Conservation (phyloP, 1,140 invertebrate species). For the Drosophila teissieri region DNA sequence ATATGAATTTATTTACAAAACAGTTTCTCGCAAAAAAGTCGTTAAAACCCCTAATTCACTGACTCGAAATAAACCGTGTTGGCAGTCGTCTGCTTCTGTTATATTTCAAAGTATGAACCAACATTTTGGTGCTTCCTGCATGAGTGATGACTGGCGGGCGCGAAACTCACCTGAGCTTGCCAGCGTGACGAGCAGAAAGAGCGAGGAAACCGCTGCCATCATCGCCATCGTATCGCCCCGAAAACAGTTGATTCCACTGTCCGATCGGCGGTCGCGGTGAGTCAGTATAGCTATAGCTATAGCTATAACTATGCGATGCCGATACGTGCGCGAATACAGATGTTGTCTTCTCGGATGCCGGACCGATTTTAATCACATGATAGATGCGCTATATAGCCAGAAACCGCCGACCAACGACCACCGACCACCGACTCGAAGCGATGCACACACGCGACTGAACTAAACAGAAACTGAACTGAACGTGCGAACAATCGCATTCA, state of each 20-base stretch:
- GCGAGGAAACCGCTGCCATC: slow-evolving; percentile 49
- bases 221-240: slow-evolving; percentile 27
- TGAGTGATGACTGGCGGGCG: slow-evolving; percentile 1
- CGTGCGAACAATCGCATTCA: slow-evolving; percentile 65
- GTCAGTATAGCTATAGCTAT: slow-evolving; percentile 31
- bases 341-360: slow-evolving; percentile 49
- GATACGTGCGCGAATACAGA: slow-evolving; percentile 33
- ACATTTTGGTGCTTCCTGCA: neutral
- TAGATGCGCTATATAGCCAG: slow-evolving; percentile 35
- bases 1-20: too few relatives aligned
- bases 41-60: too few relatives aligned
- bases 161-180: slow-evolving; percentile 58
- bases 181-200: slow-evolving; percentile 61
- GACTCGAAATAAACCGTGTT: too few relatives aligned
- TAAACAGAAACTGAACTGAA: slow-evolving; percentile 28
- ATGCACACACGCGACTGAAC: slow-evolving; percentile 73
- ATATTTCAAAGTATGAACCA: neutral
- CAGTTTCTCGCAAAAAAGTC: too few relatives aligned
- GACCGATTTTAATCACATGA: slow-evolving; percentile 52
- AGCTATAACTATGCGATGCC: slow-evolving; percentile 27
- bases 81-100: too few relatives aligned
- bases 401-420: slow-evolving; percentile 34
- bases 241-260: slow-evolving; percentile 52
- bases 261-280: slow-evolving; percentile 31
- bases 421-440: slow-evolving; percentile 60